A percentile compares a stretch with the other conserved stretches of the same genome.
phyloP scores from a whole-genome alignment of 2,113 vertebrate genomes.

The Hystrix cristata region DNA sequence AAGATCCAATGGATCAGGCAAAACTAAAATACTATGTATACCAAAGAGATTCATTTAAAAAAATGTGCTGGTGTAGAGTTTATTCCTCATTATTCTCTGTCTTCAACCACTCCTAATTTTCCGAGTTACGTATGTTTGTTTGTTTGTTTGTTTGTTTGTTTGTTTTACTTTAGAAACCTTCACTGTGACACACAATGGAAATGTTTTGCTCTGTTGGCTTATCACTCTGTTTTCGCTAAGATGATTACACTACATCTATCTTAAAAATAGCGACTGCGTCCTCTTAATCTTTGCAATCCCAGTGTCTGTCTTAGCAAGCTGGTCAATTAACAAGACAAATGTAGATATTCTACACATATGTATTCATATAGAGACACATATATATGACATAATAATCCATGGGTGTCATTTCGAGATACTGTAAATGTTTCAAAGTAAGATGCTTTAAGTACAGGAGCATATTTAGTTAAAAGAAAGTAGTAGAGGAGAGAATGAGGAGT shows the following conservation, averaged over 20 bases:
- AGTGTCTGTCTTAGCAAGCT: neutral
- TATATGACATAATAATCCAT: neutral
- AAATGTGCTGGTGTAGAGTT: neutral
- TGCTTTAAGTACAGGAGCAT: neutral
- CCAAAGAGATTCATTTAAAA: neutral
- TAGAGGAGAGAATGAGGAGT: neutral
- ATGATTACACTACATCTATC: neutral
- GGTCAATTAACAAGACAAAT: neutral
- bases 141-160: neutral
- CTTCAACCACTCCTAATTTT: neutral
- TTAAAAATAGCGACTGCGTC: slow-evolving; percentile 1
- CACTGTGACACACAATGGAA: neutral
- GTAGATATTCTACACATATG: neutral
- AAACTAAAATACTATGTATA: slow-evolving; percentile 21
- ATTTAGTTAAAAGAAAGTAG: neutral
- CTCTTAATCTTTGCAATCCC: neutral
- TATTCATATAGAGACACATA: neutral
- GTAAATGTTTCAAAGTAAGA: neutral
- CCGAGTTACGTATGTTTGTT: neutral
- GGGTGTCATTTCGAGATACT: neutral
- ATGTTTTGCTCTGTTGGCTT: neutral
- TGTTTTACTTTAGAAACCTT: neutral
- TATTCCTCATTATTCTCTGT: neutral
- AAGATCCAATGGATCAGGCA: neutral
- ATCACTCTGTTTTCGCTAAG: neutral